Percentiles rank a stretch among this genome's conserved stretches.
Conservation (phyloP, 2,113 vertebrate genomes). For the Neoarius graeffei region DNA sequence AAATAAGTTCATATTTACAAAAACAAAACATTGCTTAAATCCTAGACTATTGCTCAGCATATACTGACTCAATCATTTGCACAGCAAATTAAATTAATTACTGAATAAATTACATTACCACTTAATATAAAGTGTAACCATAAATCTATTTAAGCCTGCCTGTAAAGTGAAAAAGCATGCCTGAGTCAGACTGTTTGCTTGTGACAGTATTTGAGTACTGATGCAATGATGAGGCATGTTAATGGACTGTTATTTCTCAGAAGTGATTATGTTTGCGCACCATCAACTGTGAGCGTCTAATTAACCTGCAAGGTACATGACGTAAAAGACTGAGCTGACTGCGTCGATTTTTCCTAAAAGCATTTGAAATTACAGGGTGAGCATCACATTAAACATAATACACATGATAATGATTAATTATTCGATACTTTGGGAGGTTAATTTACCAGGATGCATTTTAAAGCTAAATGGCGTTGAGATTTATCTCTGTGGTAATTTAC, state of each 20-base stretch:
- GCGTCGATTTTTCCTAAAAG: not conserved
- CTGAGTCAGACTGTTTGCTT: not conserved
- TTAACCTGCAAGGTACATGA: not conserved
- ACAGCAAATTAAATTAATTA: conserved; percentile 43
- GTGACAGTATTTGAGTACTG: not conserved
- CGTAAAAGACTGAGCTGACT: not conserved
- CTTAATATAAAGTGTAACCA: conserved; percentile 53
- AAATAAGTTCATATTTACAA: not conserved
- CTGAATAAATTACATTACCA: conserved; percentile 34
- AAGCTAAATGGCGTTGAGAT: not conserved
- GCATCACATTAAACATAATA: not conserved
- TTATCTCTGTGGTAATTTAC: not conserved
- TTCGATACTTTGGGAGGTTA: not conserved
- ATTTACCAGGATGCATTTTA: not conserved
- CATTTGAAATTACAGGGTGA: not conserved
- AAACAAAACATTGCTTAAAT: not conserved
- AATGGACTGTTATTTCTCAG: not conserved
- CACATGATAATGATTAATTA: not conserved
- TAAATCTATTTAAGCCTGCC: conserved; percentile 17
- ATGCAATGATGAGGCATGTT: not conserved
- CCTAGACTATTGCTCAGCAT: not conserved
- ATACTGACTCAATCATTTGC: conserved; percentile 25
- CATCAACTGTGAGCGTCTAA: not conserved
- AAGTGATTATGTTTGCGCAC: not conserved
- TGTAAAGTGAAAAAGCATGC: not conserved